These are phyloP conservation scores for Amphiprion percula DNA, from an alignment of 2,113 vertebrate genomes.

Conservation along the genomic window DNA sequence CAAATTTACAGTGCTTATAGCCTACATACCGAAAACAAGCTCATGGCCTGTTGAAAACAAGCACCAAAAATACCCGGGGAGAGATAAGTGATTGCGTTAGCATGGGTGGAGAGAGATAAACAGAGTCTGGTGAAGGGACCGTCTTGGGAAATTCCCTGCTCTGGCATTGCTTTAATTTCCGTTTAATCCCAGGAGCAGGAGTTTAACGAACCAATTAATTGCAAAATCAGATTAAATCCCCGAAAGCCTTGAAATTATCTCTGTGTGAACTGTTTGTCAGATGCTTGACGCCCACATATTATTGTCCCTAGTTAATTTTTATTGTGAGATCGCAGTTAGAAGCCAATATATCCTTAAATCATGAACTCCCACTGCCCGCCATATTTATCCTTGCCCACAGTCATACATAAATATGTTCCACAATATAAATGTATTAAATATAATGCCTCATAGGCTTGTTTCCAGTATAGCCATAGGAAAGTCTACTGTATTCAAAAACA, in stretches of 20 bases:
- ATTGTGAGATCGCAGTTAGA: slow-evolving; percentile 40
- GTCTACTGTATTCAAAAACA: slow-evolving; percentile 28
- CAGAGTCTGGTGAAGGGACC: slow-evolving; percentile 14
- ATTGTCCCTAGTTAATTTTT: slow-evolving; percentile 51
- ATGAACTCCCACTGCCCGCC: neutral
- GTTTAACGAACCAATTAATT: slow-evolving; percentile 80
- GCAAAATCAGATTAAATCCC: slow-evolving; percentile 76
- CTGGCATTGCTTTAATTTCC: slow-evolving; percentile 68
- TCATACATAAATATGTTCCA: slow-evolving; percentile 34
- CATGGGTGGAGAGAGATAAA: slow-evolving; percentile 56
- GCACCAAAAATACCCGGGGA: slow-evolving; percentile 14
- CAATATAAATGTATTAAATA: slow-evolving; percentile 32
- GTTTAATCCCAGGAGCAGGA: slow-evolving; percentile 72
- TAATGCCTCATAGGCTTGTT: slow-evolving; percentile 1
- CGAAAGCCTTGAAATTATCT: slow-evolving; percentile 67
- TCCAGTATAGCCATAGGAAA: neutral
- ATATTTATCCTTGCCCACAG: slow-evolving; percentile 31
- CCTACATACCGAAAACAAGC: neutral
- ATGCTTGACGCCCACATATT: slow-evolving; percentile 48
- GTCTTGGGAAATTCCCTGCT: slow-evolving; percentile 70
- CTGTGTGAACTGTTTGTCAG: slow-evolving; percentile 58
- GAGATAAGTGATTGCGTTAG: slow-evolving; percentile 37
- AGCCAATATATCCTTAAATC: slow-evolving; percentile 51
- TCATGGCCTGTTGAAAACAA: slow-evolving; percentile 18
- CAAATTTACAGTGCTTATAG: neutral